Evolutionary conservation across 2,888 invertebrate genomes (phyloP), one percentile per base, ranked within the genome.

Genomic region (Synanthedon tipuliformis): DNA sequence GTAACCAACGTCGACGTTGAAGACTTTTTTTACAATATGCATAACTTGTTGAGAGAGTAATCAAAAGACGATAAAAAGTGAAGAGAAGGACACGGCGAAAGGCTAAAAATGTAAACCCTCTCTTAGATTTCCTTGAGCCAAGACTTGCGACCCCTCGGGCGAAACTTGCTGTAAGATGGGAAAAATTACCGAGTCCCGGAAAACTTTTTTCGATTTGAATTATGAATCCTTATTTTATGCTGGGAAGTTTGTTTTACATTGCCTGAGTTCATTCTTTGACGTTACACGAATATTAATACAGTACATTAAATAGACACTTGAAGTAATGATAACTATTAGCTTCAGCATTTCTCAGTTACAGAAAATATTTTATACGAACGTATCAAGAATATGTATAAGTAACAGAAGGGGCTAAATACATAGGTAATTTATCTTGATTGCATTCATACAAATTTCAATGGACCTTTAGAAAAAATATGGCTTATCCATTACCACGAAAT

Each of bases 21-120:
- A 34, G 34, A 34, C 34, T 34, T 34, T 78, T 81, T 78, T 75
- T 83, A 83, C 81, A 85, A 83, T 85, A 85, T 86, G 84, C 85
- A 86, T 85, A 86, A 84, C 85, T 86, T 84, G 84, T 84, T 85
- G 83, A 82, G 79, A 83, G 84, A 81, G 85, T 85, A 87, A 87
- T 87, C 87, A 86, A 87, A 87, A 85, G 84, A 77, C 84, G 85
- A 86, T 86, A 85, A 83, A 87, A 85, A 85, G 83, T 81, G 78
- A 77, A 77, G 81, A 78, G 74, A 75, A 78, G 81, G 81, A 85
- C 81, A 82, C 78, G 79, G 75, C 75, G 79, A 85, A 85, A 86
- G 86, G 85, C 84, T 86, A 85, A 86, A 85, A 85, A 83, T 81
- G 80, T 84, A 81, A 85, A 82, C 81, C 84, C 78, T 78, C 82